Percentiles rank a stretch among this genome's conserved stretches.
Evolutionary conservation across 1,140 invertebrate genomes (phyloP).

Genomic region (Cydia pomonella): DNA sequence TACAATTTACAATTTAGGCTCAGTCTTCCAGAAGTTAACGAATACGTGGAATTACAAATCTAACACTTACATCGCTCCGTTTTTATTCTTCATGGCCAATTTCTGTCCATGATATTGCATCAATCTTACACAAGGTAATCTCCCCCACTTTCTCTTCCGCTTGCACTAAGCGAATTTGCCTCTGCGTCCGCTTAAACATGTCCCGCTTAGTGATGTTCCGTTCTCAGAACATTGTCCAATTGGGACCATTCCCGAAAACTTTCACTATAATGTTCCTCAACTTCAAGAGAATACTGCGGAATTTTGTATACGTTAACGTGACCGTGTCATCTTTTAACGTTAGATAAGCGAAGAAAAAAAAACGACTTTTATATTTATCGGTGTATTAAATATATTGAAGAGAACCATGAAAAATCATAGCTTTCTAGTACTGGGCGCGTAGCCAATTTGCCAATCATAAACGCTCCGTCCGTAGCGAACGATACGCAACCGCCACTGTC

Average conservation of each 20-base stretch:
- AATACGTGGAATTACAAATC: too few species aligned
- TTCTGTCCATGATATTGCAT: neutral
- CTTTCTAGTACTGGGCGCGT: neutral
- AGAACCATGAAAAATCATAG: neutral
- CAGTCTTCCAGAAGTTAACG: too few species aligned
- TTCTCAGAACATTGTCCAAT: neutral
- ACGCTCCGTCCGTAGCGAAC: too few species aligned
- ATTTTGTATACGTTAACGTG: neutral
- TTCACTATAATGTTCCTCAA: neutral
- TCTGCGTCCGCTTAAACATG: constrained; percentile 16
- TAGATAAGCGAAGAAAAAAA: neutral
- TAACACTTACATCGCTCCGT: too few species aligned
- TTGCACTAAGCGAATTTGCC: constrained; percentile 13
- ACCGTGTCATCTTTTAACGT: neutral
- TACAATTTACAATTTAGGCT: too few species aligned
- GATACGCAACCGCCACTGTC: too few species aligned
- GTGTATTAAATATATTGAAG: too few species aligned
- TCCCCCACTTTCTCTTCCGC: neutral
- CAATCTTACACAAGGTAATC: neutral
- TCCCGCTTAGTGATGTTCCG: neutral
- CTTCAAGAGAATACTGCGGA: neutral
- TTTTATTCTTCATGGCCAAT: too few species aligned
- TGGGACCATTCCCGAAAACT: neutral
- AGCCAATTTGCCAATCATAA: too few species aligned
- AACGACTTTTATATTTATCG: neutral